Evolutionary conservation across 2,888 invertebrate genomes (phyloP).

Genomic region (Malacosoma neustria): DNA sequence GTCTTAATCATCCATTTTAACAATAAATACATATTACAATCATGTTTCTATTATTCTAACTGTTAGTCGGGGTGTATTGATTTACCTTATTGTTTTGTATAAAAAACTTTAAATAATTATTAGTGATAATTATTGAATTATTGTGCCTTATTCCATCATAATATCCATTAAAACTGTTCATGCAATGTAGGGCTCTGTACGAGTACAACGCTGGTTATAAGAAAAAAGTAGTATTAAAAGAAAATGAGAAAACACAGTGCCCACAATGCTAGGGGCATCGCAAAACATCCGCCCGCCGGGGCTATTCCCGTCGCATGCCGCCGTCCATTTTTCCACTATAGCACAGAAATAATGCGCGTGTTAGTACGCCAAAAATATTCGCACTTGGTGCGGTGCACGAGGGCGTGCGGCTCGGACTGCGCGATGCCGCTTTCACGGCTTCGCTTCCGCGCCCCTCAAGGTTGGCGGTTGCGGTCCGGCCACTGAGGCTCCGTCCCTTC

Average conservation of each 20-base stretch:
- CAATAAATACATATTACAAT: too few relatives aligned
- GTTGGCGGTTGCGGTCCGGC: constrained; percentile 17
- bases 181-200: too few relatives aligned
- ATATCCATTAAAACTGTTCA: too few relatives aligned
- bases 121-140: too few relatives aligned
- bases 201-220: too few relatives aligned
- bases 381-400: constrained; percentile 26
- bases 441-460: constrained; percentile 25
- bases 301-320: constrained; percentile 50
- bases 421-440: constrained; percentile 6
- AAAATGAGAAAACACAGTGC: constrained; percentile 25
- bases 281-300: constrained; percentile 54
- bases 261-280: constrained; percentile 23
- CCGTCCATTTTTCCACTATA: constrained; percentile 45
- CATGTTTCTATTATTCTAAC: too few relatives aligned
- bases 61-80: too few relatives aligned
- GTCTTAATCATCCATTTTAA: too few relatives aligned
- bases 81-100: too few relatives aligned
- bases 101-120: too few relatives aligned
- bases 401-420: background rate
- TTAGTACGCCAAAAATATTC: constrained; percentile 44
- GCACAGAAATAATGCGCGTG: constrained; percentile 54
- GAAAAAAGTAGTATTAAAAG: background rate
- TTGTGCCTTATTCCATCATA: too few relatives aligned
- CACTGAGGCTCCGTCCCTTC: too few relatives aligned